Evolutionary conservation across 1,140 invertebrate species (phyloP).

Genomic region (Leptestheria dahalacensis): DNA sequence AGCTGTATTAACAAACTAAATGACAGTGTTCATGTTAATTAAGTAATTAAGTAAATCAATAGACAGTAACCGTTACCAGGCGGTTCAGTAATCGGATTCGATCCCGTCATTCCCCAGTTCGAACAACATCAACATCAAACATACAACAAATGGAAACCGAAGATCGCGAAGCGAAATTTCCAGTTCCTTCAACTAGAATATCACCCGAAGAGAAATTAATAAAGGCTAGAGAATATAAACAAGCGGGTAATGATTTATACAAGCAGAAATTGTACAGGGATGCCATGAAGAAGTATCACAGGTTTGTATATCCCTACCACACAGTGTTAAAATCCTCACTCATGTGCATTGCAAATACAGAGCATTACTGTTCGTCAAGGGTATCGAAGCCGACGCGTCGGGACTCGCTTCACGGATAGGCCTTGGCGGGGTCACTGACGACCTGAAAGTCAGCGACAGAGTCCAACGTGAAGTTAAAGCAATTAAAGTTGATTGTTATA

Average conservation of each 20-base stretch:
- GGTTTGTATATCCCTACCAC: slow-evolving; percentile 1
- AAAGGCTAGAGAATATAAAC: background rate
- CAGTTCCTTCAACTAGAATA: no score
- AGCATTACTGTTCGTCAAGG: slow-evolving; percentile 3
- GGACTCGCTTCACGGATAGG: background rate
- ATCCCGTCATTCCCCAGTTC: no score
- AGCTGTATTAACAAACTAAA: no score
- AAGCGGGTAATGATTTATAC: slow-evolving; percentile 3
- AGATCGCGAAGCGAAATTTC: background rate
- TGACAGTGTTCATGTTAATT: no score
- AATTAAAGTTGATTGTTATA: slow-evolving; percentile 1
- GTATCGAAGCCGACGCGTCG: slow-evolving; percentile 2
- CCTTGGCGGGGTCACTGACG: background rate
- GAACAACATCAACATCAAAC: no score
- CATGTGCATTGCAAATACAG: background rate
- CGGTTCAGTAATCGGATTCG: no score
- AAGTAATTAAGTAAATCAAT: no score
- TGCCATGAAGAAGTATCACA: slow-evolving; percentile 4
- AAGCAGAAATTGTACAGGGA: background rate
- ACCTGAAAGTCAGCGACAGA: no score
- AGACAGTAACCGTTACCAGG: no score
- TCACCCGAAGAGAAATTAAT: background rate
- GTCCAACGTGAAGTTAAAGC: background rate
- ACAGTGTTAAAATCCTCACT: background rate
- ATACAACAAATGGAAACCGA: background rate